phyloP scores from a whole-genome alignment of 2,888 invertebrate species.

The Netelia fuscicornis region DNA sequence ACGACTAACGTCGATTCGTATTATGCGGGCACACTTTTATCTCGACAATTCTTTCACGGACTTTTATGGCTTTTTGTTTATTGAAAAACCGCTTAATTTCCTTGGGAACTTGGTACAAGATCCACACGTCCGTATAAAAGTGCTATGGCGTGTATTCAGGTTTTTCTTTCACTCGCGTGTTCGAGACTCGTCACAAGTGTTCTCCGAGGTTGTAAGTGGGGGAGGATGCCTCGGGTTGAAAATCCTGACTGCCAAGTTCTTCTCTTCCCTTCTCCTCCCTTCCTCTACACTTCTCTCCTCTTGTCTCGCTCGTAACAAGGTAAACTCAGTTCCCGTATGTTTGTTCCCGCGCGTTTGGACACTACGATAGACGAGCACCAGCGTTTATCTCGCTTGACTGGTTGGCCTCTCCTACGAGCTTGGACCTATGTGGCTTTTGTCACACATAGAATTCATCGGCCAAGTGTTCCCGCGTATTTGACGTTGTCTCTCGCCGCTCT shows the following conservation, averaged over 20 bases:
- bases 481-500: slow-evolving; percentile 70
- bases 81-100: slow-evolving; percentile 56
- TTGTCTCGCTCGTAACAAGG: slow-evolving; percentile 61
- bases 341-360: slow-evolving; percentile 65
- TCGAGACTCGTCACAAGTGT: neutral
- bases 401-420: slow-evolving; percentile 58
- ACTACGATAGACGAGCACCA: slow-evolving; percentile 55
- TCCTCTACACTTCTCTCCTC: too few relatives aligned
- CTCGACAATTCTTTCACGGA: neutral
- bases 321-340: slow-evolving; percentile 54
- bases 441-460: slow-evolving; percentile 58
- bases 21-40: slow-evolving; percentile 41
- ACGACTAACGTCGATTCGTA: slow-evolving; percentile 35
- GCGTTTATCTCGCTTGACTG: slow-evolving; percentile 63
- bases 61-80: slow-evolving; percentile 54
- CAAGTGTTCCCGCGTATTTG: slow-evolving; percentile 55
- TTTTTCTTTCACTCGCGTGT: neutral
- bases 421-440: slow-evolving; percentile 22
- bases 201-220: slow-evolving; percentile 2
- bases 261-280: too few relatives aligned
- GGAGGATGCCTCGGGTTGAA: slow-evolving; percentile 34
- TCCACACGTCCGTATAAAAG: slow-evolving; percentile 35
- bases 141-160: neutral
- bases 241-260: slow-evolving; percentile 54
- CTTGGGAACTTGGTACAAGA: slow-evolving; percentile 22